Evolutionary conservation across 2,888 invertebrate species (phyloP), one percentile per base, ranked within the genome.

Genomic region (Tineola bisselliella): DNA sequence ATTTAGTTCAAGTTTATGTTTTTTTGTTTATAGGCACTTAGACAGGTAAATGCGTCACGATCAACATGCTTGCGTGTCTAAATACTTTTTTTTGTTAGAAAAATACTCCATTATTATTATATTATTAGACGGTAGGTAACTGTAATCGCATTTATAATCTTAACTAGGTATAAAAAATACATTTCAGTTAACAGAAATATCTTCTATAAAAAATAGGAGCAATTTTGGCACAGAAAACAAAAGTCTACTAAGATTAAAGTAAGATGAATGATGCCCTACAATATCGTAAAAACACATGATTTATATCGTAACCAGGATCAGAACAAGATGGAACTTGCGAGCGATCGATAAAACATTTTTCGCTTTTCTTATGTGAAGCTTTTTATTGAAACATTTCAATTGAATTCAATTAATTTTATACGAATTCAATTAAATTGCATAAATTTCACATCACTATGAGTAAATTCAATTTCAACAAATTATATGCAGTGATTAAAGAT

Each of bases 231-330:
- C 30, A 54, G 61, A 57, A 57, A 54, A 59, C 60, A 59, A 61
- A 62, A 60, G 58, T 54, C 61, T 58, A 52, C 59, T 44, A 59
- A 63, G 64, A 65, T 64, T 63, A 65, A 54, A 48, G 52, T 59
- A 63, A 63, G 65, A 64, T 63, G 61, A 64, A 64, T 65, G 64
- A 62, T 62, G 61, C 57, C 58, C 38, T 18, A 56, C 57, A 61
- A 18, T 61, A 56, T 62, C 62, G 31, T 31, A 58, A 33, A 58
- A 58, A 58, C 15, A 58, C 33, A 58, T 58, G 31, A 58, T 58
- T 58, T 58, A 58, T 17, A 15, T 15, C 33, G 13, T 12, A 18
- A n/a, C 30, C 56, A 15, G 17, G 33, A 58, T 58, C 17, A 19
- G 56, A 12, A 18, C 25, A 58, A 33, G 58, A 19, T 1, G 15